phyloP scores from a whole-genome alignment of 2,797 vertebrate species.

The Atherinosoma microstoma region DNA sequence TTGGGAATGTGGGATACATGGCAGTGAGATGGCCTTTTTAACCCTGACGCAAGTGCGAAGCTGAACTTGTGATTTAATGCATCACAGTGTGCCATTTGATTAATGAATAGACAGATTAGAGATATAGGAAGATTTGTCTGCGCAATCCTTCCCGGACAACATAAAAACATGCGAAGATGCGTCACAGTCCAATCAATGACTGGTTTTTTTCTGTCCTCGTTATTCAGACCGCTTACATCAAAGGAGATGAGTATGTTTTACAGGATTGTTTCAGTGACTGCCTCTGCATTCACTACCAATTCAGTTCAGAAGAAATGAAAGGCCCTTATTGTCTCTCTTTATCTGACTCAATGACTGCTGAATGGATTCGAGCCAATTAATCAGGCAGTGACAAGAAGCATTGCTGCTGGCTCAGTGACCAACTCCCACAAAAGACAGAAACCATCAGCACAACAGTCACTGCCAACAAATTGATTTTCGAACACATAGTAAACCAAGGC shows the following conservation, averaged over 20 bases:
- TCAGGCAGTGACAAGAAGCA: slow-evolving; percentile 68
- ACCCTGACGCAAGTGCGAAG: slow-evolving; percentile 61
- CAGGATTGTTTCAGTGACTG: slow-evolving; percentile 59
- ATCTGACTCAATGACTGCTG: slow-evolving; percentile 72
- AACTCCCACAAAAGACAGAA: slow-evolving; percentile 66
- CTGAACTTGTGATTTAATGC: slow-evolving; percentile 69
- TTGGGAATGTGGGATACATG: slow-evolving; percentile 40
- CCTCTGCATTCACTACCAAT: slow-evolving; percentile 47
- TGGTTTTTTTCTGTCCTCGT: slow-evolving; percentile 42
- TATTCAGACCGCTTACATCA: slow-evolving; percentile 48
- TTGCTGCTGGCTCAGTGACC: slow-evolving; percentile 72
- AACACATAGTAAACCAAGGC: slow-evolving; percentile 47
- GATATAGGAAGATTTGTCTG: slow-evolving; percentile 78
- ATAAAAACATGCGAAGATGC: slow-evolving; percentile 60
- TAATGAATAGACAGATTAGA: slow-evolving; percentile 77
- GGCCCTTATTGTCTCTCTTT: slow-evolving; percentile 72
- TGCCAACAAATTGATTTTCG: slow-evolving; percentile 70
- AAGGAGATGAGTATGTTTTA: slow-evolving; percentile 71
- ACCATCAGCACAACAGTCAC: slow-evolving; percentile 62
- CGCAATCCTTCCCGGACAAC: slow-evolving; percentile 37
- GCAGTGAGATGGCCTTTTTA: slow-evolving; percentile 55
- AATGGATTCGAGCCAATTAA: slow-evolving; percentile 77
- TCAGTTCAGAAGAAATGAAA: slow-evolving; percentile 64
- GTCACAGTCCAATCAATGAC: slow-evolving; percentile 64
- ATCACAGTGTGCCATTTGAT: slow-evolving; percentile 85